Evolutionary conservation across 1,140 invertebrate genomes (phyloP).

Genomic region (Schlechtendalia chinensis): DNA sequence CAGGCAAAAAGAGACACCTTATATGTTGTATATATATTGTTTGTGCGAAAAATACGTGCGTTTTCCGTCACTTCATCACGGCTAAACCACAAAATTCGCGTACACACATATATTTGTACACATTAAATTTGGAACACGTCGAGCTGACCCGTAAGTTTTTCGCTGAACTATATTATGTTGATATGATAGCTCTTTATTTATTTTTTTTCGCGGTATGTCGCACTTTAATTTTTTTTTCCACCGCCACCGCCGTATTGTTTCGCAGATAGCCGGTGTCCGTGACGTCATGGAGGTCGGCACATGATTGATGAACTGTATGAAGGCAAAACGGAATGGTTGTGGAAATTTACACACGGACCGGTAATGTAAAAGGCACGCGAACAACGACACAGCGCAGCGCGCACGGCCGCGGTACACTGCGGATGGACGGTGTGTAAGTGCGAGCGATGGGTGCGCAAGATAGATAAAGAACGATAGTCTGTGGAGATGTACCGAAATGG

Average conservation of each 20-base stretch:
- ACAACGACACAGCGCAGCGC: neutral
- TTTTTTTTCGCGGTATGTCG: constrained; percentile 10
- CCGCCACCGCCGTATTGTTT: constrained; percentile 17
- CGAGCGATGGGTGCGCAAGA: neutral
- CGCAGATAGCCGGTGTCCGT: constrained; percentile 12
- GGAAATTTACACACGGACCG: constrained; percentile 46
- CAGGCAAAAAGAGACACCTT: no score
- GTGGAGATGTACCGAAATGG: neutral
- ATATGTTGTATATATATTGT: neutral
- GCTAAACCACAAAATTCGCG: no score
- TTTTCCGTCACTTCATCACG: no score
- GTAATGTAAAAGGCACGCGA: constrained; percentile 42
- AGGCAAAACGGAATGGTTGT: constrained; percentile 31
- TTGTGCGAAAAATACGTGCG: neutral
- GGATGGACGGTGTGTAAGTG: neutral
- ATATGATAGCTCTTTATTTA: constrained; percentile 20
- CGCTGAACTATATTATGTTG: neutral
- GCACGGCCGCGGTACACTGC: neutral
- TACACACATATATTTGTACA: neutral
- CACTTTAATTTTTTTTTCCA: neutral
- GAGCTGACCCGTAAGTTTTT: constrained; percentile 4
- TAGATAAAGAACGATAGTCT: neutral
- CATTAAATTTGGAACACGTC: neutral
- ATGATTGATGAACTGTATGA: constrained; percentile 35
- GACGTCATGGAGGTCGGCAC: neutral